Base-by-base conservation (phyloP, 2,113 vertebrate genomes). In the Cricetomys ansorgei region DNA sequence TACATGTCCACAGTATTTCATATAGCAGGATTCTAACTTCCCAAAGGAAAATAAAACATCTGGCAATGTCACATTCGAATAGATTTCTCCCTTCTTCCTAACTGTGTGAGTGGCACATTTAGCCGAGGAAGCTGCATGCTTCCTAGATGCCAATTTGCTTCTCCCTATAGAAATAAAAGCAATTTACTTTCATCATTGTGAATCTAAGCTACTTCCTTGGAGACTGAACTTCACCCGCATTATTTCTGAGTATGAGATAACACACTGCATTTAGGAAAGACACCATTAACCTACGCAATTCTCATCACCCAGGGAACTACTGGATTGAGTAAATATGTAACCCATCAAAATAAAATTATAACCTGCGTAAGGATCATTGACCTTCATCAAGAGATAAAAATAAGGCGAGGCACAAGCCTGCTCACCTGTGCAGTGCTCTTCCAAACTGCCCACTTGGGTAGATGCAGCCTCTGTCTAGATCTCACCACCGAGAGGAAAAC, bases 161-260 rank as follows among this genome's bases (percentile, higher is more conserved):
- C 88, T 91, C 86, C 37, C 34, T 88, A 15, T 40, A 64, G 86
- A 92, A 94, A 94, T 75, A 70, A 92, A 96, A 80, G 48, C 53
- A 92, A 94, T 67, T 96, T 95, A 69, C 75, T 79, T 73, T 88
- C 48, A 73, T 87, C 37, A 62, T 34, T 88, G 34, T 9, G 89
- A 80, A 65, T 87, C 25, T 92, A 83, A 92, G 53, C 48, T 75
- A 88, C 86, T 80, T 95, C 69, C 70, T 91, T 88, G 43, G 55
- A 85, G 48, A 84, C 25, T 70, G 43, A 95, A 50, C 10, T 29
- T 94, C 13, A 50, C 40, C 12, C 3, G 45, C 10, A 85, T 53
- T 34, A 37, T 53, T 69, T 53, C 59, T 85, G 16, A 55, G 25
- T 75, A 80, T 43, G 57, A 64, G 10, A 70, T 55, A 70, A n/a